Evolutionary conservation across 2,888 invertebrate species (phyloP).

Genomic region (Orchesella flavescens): DNA sequence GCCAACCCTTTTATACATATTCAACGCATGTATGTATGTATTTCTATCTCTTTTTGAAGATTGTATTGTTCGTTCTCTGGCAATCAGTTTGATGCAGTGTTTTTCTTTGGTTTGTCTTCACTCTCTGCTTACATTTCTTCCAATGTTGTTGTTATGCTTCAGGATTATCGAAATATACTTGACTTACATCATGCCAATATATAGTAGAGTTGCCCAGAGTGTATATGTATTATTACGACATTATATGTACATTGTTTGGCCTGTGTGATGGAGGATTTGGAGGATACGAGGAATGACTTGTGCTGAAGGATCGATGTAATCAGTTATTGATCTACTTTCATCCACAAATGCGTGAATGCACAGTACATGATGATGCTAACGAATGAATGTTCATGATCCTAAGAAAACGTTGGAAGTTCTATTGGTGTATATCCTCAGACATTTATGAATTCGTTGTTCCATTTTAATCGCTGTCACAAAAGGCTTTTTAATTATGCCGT

Average conservation of each 20-base stretch:
- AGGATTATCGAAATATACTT: slow-evolving; percentile 51
- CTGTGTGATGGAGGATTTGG: slow-evolving; percentile 37
- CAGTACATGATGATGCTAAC: background rate
- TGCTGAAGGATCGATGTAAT: slow-evolving; percentile 50
- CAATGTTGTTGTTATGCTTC: slow-evolving; percentile 33
- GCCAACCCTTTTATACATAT: background rate
- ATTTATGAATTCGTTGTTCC: slow-evolving; percentile 18
- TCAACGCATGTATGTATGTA: background rate
- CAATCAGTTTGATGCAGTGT: slow-evolving; percentile 60
- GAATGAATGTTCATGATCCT: background rate
- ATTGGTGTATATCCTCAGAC: background rate
- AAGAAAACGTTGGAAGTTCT: slow-evolving; percentile 22
- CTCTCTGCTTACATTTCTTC: slow-evolving; percentile 8
- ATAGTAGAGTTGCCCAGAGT: slow-evolving; percentile 1
- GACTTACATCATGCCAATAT: slow-evolving; percentile 50
- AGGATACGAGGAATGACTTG: slow-evolving; percentile 25
- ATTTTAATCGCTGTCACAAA: slow-evolving; percentile 2
- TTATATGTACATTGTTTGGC: slow-evolving; percentile 49
- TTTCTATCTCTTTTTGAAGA: slow-evolving; percentile 39
- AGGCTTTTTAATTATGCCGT: slow-evolving; percentile 46
- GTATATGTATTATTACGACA: slow-evolving; percentile 32
- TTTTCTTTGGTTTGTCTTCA: slow-evolving; percentile 45
- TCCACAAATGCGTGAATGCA: background rate
- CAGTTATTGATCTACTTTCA: slow-evolving; percentile 54
- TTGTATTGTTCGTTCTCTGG: slow-evolving; percentile 53